Evolutionary conservation across 2,797 vertebrate genomes (phyloP), one percentile per base, ranked within the genome.

Genomic region (Holocentrus rufus): DNA sequence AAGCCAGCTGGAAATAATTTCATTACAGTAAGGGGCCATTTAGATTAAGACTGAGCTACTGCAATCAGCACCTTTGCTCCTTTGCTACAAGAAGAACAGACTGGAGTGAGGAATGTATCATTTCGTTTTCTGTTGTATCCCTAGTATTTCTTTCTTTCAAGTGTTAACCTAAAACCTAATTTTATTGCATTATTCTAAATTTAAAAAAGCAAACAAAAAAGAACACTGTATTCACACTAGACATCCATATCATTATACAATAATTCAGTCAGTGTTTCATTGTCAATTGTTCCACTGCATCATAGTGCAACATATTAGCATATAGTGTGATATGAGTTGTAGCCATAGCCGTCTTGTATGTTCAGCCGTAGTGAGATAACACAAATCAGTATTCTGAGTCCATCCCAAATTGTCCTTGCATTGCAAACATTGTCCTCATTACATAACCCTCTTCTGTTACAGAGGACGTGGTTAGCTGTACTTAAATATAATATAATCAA

Each of bases 1-100:
- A 79, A 73, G 18, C 74, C 23, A 67, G 71, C 58, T 58, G 47
- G 70, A 77, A 80, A 61, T 3, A n/a, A 74, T 66, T 14, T 7
- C 3, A 53, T 46, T 9, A 70, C 44, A 3, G 22, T 64, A 25
- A 46, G 68, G 25, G 63, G 49, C 25, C 57, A 49, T 76, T 62
- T 34, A 34, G 56, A 42, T 34, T 65, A 39, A 23, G 18, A 58
- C 47, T 18, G 11, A 36, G 5, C 34, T 42, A 13, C 1, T 57
- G 34, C 18, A 67, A 27, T 44, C 42, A 22, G 4, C 13, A 11
- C 39, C 39, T 42, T 42, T 42, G 25, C 25, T 27, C 25, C 4
- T 27, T 27, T 27, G 11, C 39, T 42, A 11, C 39, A 42, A 13
- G 39, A 42, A 42, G 39, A 42, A 34, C 8, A 34, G 31, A 34